phyloP scores from a whole-genome alignment of 2,888 invertebrate species.

The Adineta ricciae region DNA sequence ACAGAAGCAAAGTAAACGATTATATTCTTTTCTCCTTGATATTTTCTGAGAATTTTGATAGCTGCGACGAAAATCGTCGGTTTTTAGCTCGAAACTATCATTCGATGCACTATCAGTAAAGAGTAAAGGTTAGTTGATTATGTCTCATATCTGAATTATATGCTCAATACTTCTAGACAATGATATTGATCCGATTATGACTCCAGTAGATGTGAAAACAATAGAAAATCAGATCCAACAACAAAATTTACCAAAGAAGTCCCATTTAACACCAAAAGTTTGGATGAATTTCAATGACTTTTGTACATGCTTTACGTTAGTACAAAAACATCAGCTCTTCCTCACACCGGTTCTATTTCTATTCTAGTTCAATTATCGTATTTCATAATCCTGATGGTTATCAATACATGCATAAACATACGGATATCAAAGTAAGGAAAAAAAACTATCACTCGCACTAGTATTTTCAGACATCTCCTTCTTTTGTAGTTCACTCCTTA shows the following conservation, averaged over 20 bases:
- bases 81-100: background rate
- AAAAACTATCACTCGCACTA: too few relatives aligned
- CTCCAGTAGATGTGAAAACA: background rate
- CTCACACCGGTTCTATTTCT: background rate
- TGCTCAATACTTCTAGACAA: background rate
- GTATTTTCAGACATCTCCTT: background rate
- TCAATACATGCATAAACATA: conserved; percentile 41
- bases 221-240: background rate
- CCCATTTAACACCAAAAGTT: conserved; percentile 38
- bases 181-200: background rate
- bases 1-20: background rate
- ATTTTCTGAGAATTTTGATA: background rate
- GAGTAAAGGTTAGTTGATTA: background rate
- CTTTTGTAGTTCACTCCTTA: background rate
- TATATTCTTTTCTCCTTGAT: background rate
- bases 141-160: background rate
- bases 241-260: background rate
- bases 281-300: conserved; percentile 49
- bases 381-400: conserved; percentile 48
- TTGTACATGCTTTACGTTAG: conserved; percentile 48
- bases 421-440: conserved; percentile 42
- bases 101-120: background rate
- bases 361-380: conserved; percentile 45
- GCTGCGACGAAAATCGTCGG: background rate
- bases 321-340: background rate